phyloP scores from a whole-genome alignment of 2,797 vertebrate species.

The Kryptolebias ocellatus region DNA sequence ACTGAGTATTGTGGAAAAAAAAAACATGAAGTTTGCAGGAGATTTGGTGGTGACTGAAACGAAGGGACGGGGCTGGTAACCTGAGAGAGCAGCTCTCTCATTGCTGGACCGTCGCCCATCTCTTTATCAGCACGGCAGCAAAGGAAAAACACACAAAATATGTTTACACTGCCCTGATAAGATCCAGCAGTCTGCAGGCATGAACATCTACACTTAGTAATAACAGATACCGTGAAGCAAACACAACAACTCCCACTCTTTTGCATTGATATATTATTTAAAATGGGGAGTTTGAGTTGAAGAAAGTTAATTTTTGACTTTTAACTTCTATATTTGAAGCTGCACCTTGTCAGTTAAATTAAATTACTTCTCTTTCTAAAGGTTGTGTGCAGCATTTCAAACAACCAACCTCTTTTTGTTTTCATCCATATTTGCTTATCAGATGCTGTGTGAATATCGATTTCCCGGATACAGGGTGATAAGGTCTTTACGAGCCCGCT shows the following conservation, averaged over 20 bases:
- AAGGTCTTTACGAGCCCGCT: slow-evolving; percentile 61
- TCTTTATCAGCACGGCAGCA: slow-evolving; percentile 58
- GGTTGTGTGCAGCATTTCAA: slow-evolving; percentile 16
- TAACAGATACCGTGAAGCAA: slow-evolving; percentile 35
- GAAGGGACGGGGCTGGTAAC: slow-evolving; percentile 41
- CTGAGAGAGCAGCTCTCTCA: slow-evolving; percentile 45
- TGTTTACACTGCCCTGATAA: slow-evolving; percentile 71
- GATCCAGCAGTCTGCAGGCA: slow-evolving; percentile 49
- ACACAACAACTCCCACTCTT: slow-evolving; percentile 2
- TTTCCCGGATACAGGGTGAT: slow-evolving; percentile 64
- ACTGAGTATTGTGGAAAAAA: slow-evolving; percentile 1
- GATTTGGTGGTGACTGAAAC: background rate
- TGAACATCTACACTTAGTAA: slow-evolving; percentile 42
- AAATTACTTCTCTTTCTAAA: background rate
- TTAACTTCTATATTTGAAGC: too few species aligned
- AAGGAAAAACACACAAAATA: slow-evolving; percentile 69
- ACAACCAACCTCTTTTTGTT: background rate
- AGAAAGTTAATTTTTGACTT: too few species aligned
- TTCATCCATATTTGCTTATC: slow-evolving; percentile 62
- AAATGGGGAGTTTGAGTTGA: background rate
- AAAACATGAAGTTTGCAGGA: slow-evolving; percentile 23
- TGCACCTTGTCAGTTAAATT: too few species aligned
- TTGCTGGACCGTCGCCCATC: slow-evolving; percentile 59
- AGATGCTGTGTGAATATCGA: slow-evolving; percentile 70
- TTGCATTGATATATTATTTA: slow-evolving; percentile 11